Percentiles rank a stretch among this genome's conserved stretches.
Conservation (phyloP, 1,140 invertebrate genomes). For the Papilio dardanus region DNA sequence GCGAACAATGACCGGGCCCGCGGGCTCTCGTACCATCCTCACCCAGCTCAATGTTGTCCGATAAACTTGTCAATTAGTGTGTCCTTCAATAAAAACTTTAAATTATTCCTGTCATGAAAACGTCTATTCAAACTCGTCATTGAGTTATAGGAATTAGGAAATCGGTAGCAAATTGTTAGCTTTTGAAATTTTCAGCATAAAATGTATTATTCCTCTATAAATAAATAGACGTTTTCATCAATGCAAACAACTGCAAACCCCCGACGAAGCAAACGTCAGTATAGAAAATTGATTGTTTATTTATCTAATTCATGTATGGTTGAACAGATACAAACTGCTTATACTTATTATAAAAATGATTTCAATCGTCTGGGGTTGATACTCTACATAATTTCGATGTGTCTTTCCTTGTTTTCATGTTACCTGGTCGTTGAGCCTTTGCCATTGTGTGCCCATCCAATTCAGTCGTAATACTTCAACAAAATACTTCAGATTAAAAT, state of each 20-base stretch:
- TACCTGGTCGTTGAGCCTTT: slow-evolving; percentile 32
- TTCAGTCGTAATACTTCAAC: neutral
- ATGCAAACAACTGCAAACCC: slow-evolving; percentile 6
- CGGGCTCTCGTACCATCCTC: slow-evolving; percentile 24
- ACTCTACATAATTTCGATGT: slow-evolving; percentile 26
- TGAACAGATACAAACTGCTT: neutral
- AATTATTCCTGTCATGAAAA: slow-evolving; percentile 27
- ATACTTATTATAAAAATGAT: neutral
- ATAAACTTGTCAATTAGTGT: slow-evolving; percentile 21
- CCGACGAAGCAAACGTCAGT: slow-evolving; percentile 22
- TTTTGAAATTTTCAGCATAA: neutral
- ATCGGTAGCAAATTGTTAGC: neutral
- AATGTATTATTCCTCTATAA: neutral
- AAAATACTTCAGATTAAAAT: neutral
- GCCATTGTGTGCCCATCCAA: slow-evolving; percentile 8
- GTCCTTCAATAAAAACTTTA: slow-evolving; percentile 11
- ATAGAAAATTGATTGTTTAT: neutral
- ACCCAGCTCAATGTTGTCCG: slow-evolving; percentile 22
- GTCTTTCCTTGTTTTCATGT: slow-evolving; percentile 14
- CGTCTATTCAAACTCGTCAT: slow-evolving; percentile 20
- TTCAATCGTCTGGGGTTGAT: slow-evolving; percentile 31
- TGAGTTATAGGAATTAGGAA: neutral
- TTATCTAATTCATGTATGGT: neutral
- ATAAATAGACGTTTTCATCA: slow-evolving; percentile 34
- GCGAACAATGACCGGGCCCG: slow-evolving; percentile 15